Conservation (phyloP, 2,797 vertebrate genomes). For the Nannoperca australis region DNA sequence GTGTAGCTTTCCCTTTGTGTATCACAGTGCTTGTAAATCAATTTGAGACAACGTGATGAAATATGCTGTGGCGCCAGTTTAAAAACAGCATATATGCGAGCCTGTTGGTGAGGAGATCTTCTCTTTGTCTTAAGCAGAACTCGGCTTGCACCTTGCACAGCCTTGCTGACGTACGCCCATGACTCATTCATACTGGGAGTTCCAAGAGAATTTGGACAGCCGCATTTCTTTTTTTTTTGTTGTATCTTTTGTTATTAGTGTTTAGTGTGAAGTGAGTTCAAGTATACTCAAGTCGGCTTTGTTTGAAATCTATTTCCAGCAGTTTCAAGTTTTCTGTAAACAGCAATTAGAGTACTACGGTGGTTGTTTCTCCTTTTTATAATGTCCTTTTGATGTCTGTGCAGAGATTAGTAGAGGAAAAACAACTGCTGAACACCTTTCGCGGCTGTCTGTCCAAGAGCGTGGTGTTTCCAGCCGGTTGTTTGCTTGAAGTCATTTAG, state of each 20-base stretch:
- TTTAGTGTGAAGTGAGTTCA: conserved; percentile 41
- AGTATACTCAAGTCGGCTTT: conserved; percentile 36
- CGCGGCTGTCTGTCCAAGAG: conserved; percentile 17
- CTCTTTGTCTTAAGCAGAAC: conserved; percentile 11
- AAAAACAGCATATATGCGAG: background rate
- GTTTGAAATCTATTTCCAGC: conserved; percentile 62
- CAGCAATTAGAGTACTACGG: conserved; percentile 57
- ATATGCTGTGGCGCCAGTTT: background rate
- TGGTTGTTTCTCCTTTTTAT: conserved; percentile 46
- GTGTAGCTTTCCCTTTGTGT: background rate
- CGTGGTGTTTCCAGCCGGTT: conserved; percentile 52
- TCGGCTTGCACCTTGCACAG: conserved; percentile 57
- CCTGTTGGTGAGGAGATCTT: conserved; percentile 1
- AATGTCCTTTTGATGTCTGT: conserved; percentile 47
- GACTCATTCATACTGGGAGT: conserved; percentile 50
- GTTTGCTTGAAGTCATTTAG: conserved; percentile 59
- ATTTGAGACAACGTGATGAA: background rate
- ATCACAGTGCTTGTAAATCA: background rate
- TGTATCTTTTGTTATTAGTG: conserved; percentile 44
- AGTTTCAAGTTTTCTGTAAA: conserved; percentile 56
- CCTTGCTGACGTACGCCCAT: conserved; percentile 34
- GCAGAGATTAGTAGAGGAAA: conserved; percentile 44
- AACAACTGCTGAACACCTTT: conserved; percentile 39
- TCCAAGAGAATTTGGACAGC: conserved; percentile 46
- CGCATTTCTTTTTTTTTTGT: conserved; percentile 23